Base-by-base conservation (phyloP, 2,113 vertebrate genomes). In the Mus spicilegus region DNA sequence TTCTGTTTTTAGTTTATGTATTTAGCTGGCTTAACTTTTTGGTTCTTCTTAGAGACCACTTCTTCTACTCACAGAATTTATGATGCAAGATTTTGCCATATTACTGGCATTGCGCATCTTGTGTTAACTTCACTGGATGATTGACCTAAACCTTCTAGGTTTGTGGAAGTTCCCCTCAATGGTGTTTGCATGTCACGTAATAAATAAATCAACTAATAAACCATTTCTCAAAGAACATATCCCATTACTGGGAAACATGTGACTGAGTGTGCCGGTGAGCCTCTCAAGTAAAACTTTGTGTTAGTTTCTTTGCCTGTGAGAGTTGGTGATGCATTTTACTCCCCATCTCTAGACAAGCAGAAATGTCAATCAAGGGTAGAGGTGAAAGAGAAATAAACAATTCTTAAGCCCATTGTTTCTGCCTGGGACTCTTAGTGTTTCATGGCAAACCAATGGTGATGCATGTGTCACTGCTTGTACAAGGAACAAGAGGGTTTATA, bases 371-470 rank as follows among this genome's bases (percentile, higher is more conserved):
- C 8, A 56, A 8, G 49, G 39, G 46, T 61, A 49, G 5, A 22
- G 28, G 7, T 20, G 56, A 39, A 3, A 2, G 22, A 4, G 11
- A 3, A 24, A 81, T 33, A 61, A 12, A 30, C 4, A 33, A 0
- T 49, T 75, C 16, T 46, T 56, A 26, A 87, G 65, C 12, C n/a
- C 9, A 69, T 16, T 76, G 17, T 77, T 78, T 61, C 69, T 75
- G 33, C 24, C 51, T 7, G 7, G 13, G 39, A 65, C 14, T 28
- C 1, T 10, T 30, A 4, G 3, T 2, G 10, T 11, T 33, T 10
- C 72, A 1, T 14, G 16, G 36, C 51, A 69, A 28, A 72, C 12
- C 81, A 22, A 8, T 28, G 22, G 4, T 33, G 9, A 0, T 46
- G 5, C 42, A 13, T 24, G 5, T 49, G 17, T 24, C 72, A 30